phyloP scores from a whole-genome alignment of 2,113 vertebrate genomes.

The Otus sunia region DNA sequence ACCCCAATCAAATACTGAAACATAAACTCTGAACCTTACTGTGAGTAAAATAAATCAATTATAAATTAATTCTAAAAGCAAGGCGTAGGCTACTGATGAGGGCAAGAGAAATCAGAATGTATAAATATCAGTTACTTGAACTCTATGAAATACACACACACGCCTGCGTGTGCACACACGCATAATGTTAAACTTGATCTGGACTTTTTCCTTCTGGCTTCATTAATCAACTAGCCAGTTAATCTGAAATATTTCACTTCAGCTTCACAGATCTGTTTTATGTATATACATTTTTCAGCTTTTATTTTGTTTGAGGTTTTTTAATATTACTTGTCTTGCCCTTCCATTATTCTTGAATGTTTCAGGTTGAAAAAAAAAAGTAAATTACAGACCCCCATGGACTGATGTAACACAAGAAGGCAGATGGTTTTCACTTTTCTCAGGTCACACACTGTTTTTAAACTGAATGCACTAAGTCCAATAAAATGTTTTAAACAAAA shows the following conservation, averaged over 20 bases:
- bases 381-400: slow-evolving; percentile 69
- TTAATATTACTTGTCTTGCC: slow-evolving; percentile 24
- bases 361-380: slow-evolving; percentile 44
- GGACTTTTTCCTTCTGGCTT: slow-evolving; percentile 63
- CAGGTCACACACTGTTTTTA: slow-evolving; percentile 36
- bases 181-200: slow-evolving; percentile 40
- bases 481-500: background rate
- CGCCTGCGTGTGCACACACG: accelerated
- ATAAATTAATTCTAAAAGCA: slow-evolving; percentile 20
- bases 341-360: slow-evolving; percentile 67
- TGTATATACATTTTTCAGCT: slow-evolving; percentile 71
- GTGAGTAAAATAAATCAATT: slow-evolving; percentile 29
- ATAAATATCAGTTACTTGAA: slow-evolving; percentile 46
- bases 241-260: slow-evolving; percentile 69
- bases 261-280: slow-evolving; percentile 71
- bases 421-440: slow-evolving; percentile 49
- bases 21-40: background rate
- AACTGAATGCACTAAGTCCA: slow-evolving; percentile 11
- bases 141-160: background rate
- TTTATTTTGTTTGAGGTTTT: slow-evolving; percentile 71
- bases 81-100: slow-evolving; percentile 30
- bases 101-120: slow-evolving; percentile 19
- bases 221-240: slow-evolving; percentile 72
- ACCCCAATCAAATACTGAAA: background rate
- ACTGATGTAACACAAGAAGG: slow-evolving; percentile 66